Evolutionary conservation across 2,888 invertebrate genomes (phyloP).

Genomic region (Rhabditoides inermis): DNA sequence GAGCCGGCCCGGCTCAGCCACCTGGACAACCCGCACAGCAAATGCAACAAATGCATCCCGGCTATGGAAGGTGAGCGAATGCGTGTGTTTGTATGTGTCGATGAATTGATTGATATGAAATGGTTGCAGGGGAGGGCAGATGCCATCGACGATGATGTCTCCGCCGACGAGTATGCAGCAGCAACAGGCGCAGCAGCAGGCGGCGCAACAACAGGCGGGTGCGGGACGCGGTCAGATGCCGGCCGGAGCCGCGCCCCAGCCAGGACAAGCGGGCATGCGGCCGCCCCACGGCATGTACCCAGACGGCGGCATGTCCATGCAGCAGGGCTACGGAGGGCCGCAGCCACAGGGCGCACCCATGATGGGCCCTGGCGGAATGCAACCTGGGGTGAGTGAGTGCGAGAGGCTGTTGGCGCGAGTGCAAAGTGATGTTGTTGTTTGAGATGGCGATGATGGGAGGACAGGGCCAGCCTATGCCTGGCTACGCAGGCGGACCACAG

Average conservation of each 20-base stretch:
- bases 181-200: conserved; percentile 11
- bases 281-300: no score
- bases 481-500: conserved; percentile 10
- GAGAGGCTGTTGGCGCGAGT: conserved; percentile 7
- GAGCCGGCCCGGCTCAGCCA: conserved; percentile 7
- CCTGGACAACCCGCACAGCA: conserved; percentile 6
- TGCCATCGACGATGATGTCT: conserved; percentile 22
- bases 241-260: conserved; percentile 11
- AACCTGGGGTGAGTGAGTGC: no score
- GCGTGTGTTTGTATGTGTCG: no score
- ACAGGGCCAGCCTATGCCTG: conserved; percentile 5
- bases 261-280: conserved; percentile 10
- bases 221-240: conserved; percentile 14
- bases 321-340: no score
- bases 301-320: no score
- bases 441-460: conserved; percentile 10
- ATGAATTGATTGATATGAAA: background rate
- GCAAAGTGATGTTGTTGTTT: conserved; percentile 11
- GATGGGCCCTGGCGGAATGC: no score
- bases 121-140: conserved; percentile 11
- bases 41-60: background rate
- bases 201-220: conserved; percentile 11
- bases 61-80: no score
- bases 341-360: conserved; percentile 10
- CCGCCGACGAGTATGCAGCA: conserved; percentile 20